Conservation (phyloP, 2,113 vertebrate species). For the Aegotheles bennettii region DNA sequence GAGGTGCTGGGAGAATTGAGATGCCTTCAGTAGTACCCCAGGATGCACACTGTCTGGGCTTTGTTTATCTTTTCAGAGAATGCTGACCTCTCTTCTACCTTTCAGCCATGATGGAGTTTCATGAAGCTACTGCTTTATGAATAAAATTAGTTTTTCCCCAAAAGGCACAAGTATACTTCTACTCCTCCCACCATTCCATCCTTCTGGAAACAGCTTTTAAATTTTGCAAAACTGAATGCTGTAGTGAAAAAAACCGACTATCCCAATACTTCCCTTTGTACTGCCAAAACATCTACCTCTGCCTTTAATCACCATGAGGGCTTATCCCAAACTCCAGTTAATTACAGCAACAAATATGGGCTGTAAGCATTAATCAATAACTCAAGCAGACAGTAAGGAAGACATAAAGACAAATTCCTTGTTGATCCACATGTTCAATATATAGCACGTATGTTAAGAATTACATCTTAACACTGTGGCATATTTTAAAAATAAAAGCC, state of each 20-base stretch:
- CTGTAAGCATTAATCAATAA: neutral
- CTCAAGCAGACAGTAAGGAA: neutral
- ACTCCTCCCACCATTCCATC: neutral
- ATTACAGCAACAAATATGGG: neutral
- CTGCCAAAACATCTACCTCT: neutral
- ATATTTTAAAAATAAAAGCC: neutral
- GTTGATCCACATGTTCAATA: neutral
- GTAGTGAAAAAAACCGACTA: neutral
- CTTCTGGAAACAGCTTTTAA: neutral
- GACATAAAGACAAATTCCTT: neutral
- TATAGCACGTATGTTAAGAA: neutral
- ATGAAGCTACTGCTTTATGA: neutral
- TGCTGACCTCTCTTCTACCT: neutral
- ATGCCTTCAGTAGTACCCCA: neutral
- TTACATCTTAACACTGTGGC: neutral
- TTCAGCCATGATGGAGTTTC: neutral
- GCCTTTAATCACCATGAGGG: neutral
- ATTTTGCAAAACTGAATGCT: neutral
- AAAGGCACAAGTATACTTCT: neutral
- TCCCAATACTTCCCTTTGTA: neutral
- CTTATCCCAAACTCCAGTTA: neutral
- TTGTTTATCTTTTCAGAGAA: neutral
- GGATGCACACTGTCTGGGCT: neutral
- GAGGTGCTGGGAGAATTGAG: neutral
- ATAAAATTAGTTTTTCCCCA: neutral